Evolutionary conservation across 1,140 invertebrate genomes (phyloP), one percentile per base, ranked within the genome.

Genomic region (Bicyclus anynana): DNA sequence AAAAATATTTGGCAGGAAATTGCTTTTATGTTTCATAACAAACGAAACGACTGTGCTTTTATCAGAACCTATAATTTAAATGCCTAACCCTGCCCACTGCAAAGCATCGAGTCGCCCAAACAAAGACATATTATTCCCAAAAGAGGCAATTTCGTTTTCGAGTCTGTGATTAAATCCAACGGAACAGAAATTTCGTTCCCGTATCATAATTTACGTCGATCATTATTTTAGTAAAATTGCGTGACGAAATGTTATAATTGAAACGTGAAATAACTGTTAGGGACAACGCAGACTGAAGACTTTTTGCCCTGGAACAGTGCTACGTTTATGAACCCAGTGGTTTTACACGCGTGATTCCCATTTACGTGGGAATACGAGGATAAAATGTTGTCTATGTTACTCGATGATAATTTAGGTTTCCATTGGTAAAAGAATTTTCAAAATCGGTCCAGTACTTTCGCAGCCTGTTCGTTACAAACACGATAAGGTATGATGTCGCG

Each of bases 181-280:
- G 16, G 17, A 61, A 60, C 44, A 59, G 33, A 53, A 59, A 49
- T 48, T 49, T 50, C 47, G 18, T 35, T 51, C 27, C 48, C 21
- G 17, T 46, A 51, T 53, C 27, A 54, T 50, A 50, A 61, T 51
- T 61, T 51, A 55, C 37, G 6, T 44, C 52, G 17, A 44, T 61
- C 59, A 55, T 61, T 61, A 61, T 50, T 51, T 61, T 55, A 26
- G n/a, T 61, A 61, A 61, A 55, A 61, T 61, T 61, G 59, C 59
- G 59, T 61, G 59, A 61, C 59, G 59, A 61, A 51, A 54, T 61
- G 52, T 61, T 60, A 61, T 61, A 61, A 61, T 61, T 61, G 59
- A 61, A 61, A 61, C 52, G 59, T 55, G 49, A 51, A 61, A 54
- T 52, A 52, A 37, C 48, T 50, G 52, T 44, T 55, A 26, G 18